Percentiles rank a stretch among this genome's conserved stretches.
phyloP scores from a whole-genome alignment of 2,797 vertebrate species.

The Trematomus bernacchii region DNA sequence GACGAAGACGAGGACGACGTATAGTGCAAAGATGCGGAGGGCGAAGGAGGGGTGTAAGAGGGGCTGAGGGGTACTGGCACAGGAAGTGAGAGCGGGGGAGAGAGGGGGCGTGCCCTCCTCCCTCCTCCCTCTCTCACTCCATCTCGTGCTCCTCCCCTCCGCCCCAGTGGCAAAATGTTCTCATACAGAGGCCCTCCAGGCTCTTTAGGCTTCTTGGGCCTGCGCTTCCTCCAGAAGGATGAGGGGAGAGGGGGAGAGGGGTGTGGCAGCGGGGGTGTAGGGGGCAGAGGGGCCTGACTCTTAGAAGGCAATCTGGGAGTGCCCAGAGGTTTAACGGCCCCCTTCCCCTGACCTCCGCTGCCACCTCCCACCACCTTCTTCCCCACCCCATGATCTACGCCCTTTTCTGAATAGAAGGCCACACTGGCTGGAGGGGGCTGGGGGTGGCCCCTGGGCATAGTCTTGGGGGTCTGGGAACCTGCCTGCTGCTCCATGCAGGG shows the following conservation, averaged over 20 bases:
- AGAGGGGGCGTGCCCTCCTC: slow-evolving; percentile 84
- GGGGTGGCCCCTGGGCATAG: slow-evolving; percentile 85
- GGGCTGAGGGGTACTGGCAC: slow-evolving; percentile 86
- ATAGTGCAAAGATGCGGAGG: slow-evolving; percentile 86
- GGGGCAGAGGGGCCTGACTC: slow-evolving; percentile 88
- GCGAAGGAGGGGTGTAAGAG: slow-evolving; percentile 85
- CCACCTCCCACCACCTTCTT: slow-evolving; percentile 87
- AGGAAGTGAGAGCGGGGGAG: slow-evolving; percentile 86
- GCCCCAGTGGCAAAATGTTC: slow-evolving; percentile 87
- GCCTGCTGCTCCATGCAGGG: slow-evolving; percentile 88
- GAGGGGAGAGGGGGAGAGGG: slow-evolving; percentile 92
- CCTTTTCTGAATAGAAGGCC: slow-evolving; percentile 88
- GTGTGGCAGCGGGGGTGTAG: slow-evolving; percentile 89
- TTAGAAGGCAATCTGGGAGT: slow-evolving; percentile 86
- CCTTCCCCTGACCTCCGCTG: slow-evolving; percentile 89
- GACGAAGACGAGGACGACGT: slow-evolving; percentile 84
- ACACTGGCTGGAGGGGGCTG: slow-evolving; percentile 85
- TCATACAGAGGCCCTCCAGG: slow-evolving; percentile 87
- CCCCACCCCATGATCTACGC: slow-evolving; percentile 86
- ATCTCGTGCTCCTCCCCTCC: slow-evolving; percentile 83
- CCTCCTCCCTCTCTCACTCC: slow-evolving; percentile 80
- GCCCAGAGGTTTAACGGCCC: slow-evolving; percentile 85
- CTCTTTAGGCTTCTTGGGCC: slow-evolving; percentile 93
- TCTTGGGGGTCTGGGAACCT: slow-evolving; percentile 90
- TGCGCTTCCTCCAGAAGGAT: slow-evolving; percentile 89